These are phyloP conservation scores for Drosophila stalkeri DNA, from an alignment of 2,888 invertebrate genomes.

Conservation along the genomic window DNA sequence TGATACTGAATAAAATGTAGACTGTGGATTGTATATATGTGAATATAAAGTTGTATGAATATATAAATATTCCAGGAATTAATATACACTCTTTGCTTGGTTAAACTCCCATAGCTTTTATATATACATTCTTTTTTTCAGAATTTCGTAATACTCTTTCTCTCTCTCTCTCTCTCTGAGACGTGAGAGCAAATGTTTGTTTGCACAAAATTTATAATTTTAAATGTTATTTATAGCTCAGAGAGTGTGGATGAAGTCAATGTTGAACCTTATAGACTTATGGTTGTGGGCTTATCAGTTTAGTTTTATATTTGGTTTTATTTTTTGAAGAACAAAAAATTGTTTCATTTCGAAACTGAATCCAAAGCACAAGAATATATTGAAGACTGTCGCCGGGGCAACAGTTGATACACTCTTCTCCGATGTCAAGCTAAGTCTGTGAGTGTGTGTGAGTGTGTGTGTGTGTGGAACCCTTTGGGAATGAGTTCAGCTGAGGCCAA, in stretches of 20 bases:
- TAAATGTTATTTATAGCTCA: constrained; percentile 20
- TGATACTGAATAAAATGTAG: constrained; percentile 1
- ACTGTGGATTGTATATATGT: background rate
- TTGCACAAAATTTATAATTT: constrained; percentile 29
- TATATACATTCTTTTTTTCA: constrained; percentile 7
- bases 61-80: constrained; percentile 7
- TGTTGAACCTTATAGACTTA: constrained; percentile 18
- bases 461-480: constrained; percentile 65
- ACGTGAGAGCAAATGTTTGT: constrained; percentile 21
- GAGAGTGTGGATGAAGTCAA: constrained; percentile 10
- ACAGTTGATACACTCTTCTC: constrained; percentile 49
- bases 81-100: background rate
- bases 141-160: constrained; percentile 6
- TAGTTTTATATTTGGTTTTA: constrained; percentile 27
- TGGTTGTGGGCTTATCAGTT: constrained; percentile 42
- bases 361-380: constrained; percentile 36
- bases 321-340: constrained; percentile 15
- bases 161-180: too few relatives aligned
- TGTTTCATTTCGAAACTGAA: constrained; percentile 34
- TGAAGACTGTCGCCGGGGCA: constrained; percentile 51
- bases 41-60: background rate
- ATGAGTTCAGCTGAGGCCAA: constrained; percentile 78
- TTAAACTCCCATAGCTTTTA: background rate
- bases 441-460: constrained; percentile 5
- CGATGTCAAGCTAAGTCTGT: constrained; percentile 10